Percentiles rank a stretch among this genome's conserved stretches.
These are phyloP conservation scores for Ferdinandea cuprea DNA, from an alignment of 2,888 invertebrate genomes.

Conservation along the genomic window DNA sequence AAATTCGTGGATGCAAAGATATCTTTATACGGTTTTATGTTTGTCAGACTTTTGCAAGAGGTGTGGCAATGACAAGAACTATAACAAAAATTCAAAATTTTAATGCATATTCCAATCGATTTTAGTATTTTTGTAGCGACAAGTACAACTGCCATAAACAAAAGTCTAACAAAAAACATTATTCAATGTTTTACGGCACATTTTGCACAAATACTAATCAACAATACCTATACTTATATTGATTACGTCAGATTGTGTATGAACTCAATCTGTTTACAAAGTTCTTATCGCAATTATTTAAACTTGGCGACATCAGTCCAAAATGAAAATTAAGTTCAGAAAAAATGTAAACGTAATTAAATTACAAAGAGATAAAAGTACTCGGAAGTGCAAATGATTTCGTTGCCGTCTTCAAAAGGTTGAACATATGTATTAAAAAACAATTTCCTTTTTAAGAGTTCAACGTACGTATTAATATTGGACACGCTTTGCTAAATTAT, in stretches of 20 bases:
- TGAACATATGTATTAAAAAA: background rate
- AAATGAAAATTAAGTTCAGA: background rate
- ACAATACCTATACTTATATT: slow-evolving; percentile 6
- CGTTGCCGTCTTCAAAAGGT: background rate
- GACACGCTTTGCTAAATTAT: background rate
- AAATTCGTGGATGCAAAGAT: too few relatives aligned
- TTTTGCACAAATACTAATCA: too few relatives aligned
- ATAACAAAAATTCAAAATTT: too few relatives aligned
- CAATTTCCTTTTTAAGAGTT: slow-evolving; percentile 7
- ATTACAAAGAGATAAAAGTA: slow-evolving; percentile 19
- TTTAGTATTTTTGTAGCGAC: too few relatives aligned
- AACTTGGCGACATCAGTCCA: slow-evolving; percentile 8
- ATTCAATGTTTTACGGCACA: too few relatives aligned
- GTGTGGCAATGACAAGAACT: too few relatives aligned
- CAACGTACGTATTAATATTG: slow-evolving; percentile 4
- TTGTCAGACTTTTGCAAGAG: too few relatives aligned
- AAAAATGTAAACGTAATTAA: slow-evolving; percentile 1
- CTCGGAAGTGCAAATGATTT: slow-evolving; percentile 3
- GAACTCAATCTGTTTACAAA: slow-evolving; percentile 27
- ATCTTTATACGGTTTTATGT: too few relatives aligned
- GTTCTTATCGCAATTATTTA: slow-evolving; percentile 24
- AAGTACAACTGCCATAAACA: too few relatives aligned
- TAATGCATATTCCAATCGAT: too few relatives aligned
- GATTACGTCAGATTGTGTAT: slow-evolving; percentile 24
- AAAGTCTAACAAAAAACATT: too few relatives aligned